Conservation (phyloP, 2,888 invertebrate species). For the Sesia apiformis region DNA sequence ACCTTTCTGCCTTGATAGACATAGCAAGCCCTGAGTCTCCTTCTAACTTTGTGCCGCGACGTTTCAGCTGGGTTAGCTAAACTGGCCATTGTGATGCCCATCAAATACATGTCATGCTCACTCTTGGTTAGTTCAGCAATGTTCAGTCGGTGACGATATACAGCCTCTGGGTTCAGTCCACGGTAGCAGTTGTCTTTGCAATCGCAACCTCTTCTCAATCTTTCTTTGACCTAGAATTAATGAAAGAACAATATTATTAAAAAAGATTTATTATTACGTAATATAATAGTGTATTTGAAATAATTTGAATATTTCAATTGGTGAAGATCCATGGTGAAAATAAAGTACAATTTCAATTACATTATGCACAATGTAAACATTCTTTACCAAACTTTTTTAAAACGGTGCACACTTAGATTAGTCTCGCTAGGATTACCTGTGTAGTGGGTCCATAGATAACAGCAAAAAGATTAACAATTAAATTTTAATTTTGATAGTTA, state of each 20-base stretch:
- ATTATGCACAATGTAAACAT: too few species aligned
- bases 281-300: too few species aligned
- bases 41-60: slow-evolving; percentile 81
- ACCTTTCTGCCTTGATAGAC: slow-evolving; percentile 85
- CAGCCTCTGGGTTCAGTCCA: slow-evolving; percentile 82
- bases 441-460: too few species aligned
- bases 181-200: slow-evolving; percentile 86
- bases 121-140: slow-evolving; percentile 87
- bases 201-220: slow-evolving; percentile 82
- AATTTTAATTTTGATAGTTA: too few species aligned
- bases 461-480: too few species aligned
- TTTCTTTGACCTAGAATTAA: slow-evolving; percentile 76
- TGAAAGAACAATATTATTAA: not conserved
- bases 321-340: too few species aligned
- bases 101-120: slow-evolving; percentile 88
- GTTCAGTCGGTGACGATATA: slow-evolving; percentile 83
- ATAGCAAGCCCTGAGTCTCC: slow-evolving; percentile 82
- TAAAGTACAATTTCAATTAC: too few species aligned
- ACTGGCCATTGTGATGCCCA: slow-evolving; percentile 90
- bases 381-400: too few species aligned
- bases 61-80: slow-evolving; percentile 83
- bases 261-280: too few species aligned
- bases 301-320: too few species aligned
- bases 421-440: too few species aligned
- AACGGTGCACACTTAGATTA: too few species aligned